These are phyloP conservation scores for Hypsibius dujardini DNA, from an alignment of 1,140 invertebrate genomes.

Conservation along the genomic window DNA sequence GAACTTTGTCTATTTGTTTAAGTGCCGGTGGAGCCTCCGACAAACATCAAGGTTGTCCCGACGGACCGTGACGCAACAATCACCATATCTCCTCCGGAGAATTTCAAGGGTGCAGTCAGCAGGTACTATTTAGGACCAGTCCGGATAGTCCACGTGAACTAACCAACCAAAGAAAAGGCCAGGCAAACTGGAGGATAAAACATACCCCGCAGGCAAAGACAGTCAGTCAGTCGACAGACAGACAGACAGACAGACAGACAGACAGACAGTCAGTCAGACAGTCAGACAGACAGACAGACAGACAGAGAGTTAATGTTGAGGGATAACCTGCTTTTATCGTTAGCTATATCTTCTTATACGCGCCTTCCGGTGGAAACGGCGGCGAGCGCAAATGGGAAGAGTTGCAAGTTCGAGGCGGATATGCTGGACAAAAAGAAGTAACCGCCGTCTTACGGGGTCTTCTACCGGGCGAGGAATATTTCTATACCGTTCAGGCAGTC, in stretches of 20 bases:
- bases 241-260: no score
- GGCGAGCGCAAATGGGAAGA: neutral
- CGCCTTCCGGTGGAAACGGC: neutral
- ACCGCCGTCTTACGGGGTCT: neutral
- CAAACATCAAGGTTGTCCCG: neutral
- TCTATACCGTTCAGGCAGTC: conserved; percentile 3
- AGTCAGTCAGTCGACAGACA: no score
- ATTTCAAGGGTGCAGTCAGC: neutral
- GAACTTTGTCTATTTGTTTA: neutral
- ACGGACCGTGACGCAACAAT: conserved; percentile 5
- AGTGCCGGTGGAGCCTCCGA: neutral
- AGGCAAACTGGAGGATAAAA: no score
- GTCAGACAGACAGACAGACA: no score
- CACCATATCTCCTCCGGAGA: neutral
- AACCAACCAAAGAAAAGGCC: no score
- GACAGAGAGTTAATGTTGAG: no score
- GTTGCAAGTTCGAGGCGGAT: neutral
- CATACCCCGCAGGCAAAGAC: no score
- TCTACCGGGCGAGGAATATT: neutral
- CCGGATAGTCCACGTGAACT: no score
- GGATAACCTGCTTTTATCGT: no score
- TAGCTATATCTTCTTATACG: neutral
- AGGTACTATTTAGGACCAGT: conserved; percentile 4
- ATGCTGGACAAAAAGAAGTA: neutral
- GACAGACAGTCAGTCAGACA: no score